Evolutionary conservation across 2,888 invertebrate species (phyloP), one percentile per base, ranked within the genome.

Genomic region (Lordiphosa fenestrarum): DNA sequence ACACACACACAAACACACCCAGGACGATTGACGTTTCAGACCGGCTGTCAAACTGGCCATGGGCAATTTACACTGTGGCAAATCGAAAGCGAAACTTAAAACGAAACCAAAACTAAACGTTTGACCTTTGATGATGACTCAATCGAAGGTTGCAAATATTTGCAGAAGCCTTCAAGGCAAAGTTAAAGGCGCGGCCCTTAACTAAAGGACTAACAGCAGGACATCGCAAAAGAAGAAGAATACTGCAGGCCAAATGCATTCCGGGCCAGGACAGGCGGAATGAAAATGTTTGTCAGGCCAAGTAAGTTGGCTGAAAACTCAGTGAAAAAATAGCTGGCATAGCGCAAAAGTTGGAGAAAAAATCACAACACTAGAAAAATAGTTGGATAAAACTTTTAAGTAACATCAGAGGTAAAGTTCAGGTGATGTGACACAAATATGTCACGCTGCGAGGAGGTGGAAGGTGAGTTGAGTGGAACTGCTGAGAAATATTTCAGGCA

Each of bases 91-190:
- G 81, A 81, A 84, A 62, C 64, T 25, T 25, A 36, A 64, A 49
- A 42, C 53, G 62, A 56, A 73, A 67, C 9, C 63, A 38, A 49
- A 59, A 51, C 57, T 68, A 73, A 71, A 68, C 66, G 66, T 66
- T 80, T 81, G 80, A 75, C 80, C 83, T 81, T 67, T 69, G 67
- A 73, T 71, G 71, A 83, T 71, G 71, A 83, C 63, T 83, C 76
- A 83, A 83, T 78, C 75, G 70, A 60, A 63, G 63, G 68, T 54
- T 51, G 51, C 51, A 54, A 62, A 67, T 60, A 54, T 60, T 48
- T 55, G 53, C 35, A 12, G 39, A 44, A 52, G 50, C 67, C 71
- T 74, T 67, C 51, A 53, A 53, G 64, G 42, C 38, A 52, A 54
- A 65, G 57, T 69, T 68, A 69, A 78, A 74, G 75, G 80, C 74